Conservation (phyloP, 2,888 invertebrate species). For the Bembecia ichneumoniformis region DNA sequence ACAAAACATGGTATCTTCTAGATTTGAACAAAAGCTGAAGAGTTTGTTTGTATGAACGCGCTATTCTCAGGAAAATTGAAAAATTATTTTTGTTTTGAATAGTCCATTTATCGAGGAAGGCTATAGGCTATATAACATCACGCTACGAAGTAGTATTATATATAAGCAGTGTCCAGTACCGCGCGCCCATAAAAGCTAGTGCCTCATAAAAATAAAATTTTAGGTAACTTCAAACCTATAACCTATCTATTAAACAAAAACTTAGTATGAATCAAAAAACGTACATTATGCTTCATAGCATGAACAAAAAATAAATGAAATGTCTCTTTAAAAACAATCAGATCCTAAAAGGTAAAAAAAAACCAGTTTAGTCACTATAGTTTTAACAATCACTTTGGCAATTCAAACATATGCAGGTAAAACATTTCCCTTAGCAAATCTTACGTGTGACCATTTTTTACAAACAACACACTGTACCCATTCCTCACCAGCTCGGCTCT, state of each 20-base stretch:
- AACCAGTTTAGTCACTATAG: slow-evolving; percentile 2
- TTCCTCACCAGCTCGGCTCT: slow-evolving; percentile 2
- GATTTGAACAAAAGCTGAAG: too few relatives aligned
- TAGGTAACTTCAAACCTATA: neutral
- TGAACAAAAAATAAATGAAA: neutral
- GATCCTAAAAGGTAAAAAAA: too few relatives aligned
- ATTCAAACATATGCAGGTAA: slow-evolving; percentile 3
- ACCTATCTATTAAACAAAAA: neutral
- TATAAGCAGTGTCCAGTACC: too few relatives aligned
- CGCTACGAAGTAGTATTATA: neutral
- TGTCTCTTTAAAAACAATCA: neutral
- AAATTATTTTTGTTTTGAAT: too few relatives aligned
- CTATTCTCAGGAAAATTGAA: too few relatives aligned
- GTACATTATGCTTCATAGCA: neutral
- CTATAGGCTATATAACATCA: too few relatives aligned
- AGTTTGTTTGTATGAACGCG: too few relatives aligned
- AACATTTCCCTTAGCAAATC: slow-evolving; percentile 1
- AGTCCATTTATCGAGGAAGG: too few relatives aligned
- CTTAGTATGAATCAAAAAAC: neutral
- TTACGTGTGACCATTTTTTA: slow-evolving; percentile 1
- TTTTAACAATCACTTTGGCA: slow-evolving; percentile 4
- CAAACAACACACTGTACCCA: slow-evolving; percentile 1
- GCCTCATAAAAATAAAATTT: neutral
- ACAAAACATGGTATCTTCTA: neutral
- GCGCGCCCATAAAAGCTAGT: neutral